A percentile compares a stretch with the other conserved stretches of the same genome.
Conservation (phyloP, 2,113 vertebrate species). For the Apteryx owenii region DNA sequence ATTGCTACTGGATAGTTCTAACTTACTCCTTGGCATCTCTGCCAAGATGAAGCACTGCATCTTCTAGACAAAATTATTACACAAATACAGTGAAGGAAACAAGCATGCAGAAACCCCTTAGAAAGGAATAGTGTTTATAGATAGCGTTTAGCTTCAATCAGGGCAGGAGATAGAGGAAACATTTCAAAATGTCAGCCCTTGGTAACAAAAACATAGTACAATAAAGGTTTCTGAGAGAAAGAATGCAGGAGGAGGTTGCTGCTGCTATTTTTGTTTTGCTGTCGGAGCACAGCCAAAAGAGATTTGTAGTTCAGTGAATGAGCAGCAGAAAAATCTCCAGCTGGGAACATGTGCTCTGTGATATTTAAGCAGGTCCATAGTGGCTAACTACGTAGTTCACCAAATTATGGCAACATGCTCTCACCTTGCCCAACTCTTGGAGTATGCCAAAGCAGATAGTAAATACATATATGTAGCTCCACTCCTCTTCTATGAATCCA, state of each 20-base stretch:
- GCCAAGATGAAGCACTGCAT: background rate
- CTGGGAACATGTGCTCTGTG: background rate
- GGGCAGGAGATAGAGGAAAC: background rate
- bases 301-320: background rate
- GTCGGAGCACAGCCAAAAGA: background rate
- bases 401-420: background rate
- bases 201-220: background rate
- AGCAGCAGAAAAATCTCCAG: background rate
- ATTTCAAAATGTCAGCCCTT: background rate
- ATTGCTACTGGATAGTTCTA: background rate
- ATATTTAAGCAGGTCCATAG: background rate
- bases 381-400: background rate
- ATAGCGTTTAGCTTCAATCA: background rate
- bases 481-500: background rate
- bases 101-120: background rate
- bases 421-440: background rate
- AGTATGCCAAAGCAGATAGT: background rate
- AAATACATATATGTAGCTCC: background rate
- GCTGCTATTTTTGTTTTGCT: background rate
- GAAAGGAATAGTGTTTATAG: background rate
- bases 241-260: accelerated
- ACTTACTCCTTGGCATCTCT: background rate
- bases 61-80: background rate
- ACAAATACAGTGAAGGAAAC: background rate
- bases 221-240: accelerated